Conservation (phyloP, 2,113 vertebrate species). For the Gopherus flavomarginatus region DNA sequence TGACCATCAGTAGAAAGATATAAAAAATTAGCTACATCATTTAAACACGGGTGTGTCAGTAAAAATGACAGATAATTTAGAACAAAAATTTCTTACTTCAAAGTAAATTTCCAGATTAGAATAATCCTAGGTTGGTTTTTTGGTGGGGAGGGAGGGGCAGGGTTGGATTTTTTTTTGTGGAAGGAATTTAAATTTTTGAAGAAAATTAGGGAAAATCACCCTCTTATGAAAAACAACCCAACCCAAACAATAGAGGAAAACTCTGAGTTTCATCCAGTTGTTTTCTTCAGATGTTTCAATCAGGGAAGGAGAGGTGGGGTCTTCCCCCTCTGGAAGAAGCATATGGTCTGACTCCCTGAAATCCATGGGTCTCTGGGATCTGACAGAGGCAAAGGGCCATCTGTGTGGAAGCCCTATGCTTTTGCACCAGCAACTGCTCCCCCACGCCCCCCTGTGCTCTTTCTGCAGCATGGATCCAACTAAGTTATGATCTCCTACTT, state of each 20-base stretch:
- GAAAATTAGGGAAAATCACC: not conserved
- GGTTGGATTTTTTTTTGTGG: not conserved
- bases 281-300: not conserved
- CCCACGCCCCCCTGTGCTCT: not conserved
- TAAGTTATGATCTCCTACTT: not conserved
- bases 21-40: not conserved
- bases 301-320: not conserved
- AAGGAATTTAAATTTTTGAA: not conserved
- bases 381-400: not conserved
- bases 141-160: not conserved
- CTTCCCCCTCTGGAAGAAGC: not conserved
- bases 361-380: not conserved
- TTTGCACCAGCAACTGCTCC: not conserved
- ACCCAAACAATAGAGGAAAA: not conserved
- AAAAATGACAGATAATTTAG: not conserved
- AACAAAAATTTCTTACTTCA: not conserved
- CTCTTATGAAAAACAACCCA: not conserved
- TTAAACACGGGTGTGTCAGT: not conserved
- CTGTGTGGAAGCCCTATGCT: not conserved
- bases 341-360: not conserved
- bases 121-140: not conserved
- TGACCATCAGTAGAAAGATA: not conserved
- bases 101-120: not conserved
- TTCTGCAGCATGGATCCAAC: not conserved
- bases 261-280: not conserved